phyloP scores from a whole-genome alignment of 2,113 vertebrate genomes.

The Crotophaga sulcirostris region DNA sequence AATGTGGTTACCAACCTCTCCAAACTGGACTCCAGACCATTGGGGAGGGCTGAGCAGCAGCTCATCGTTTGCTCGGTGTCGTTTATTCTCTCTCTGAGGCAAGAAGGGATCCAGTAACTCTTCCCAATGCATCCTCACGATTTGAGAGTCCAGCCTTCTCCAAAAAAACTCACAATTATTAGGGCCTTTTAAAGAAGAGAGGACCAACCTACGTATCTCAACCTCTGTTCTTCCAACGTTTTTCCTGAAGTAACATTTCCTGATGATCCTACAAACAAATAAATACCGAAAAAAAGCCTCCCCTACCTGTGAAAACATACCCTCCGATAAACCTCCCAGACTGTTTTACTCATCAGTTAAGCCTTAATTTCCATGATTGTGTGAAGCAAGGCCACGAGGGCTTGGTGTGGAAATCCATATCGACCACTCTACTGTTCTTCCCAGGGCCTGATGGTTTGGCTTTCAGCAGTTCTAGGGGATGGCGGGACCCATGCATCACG shows the following conservation, averaged over 20 bases:
- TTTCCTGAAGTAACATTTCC: not conserved
- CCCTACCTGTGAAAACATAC: not conserved
- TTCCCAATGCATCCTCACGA: not conserved
- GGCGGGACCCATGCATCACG: fast-evolving
- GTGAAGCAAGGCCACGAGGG: not conserved
- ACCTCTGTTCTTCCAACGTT: not conserved
- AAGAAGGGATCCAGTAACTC: not conserved
- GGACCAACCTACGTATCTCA: not conserved
- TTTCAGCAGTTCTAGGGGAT: not conserved
- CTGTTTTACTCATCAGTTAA: not conserved
- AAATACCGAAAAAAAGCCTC: not conserved
- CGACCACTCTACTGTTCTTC: fast-evolving
- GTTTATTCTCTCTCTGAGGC: not conserved
- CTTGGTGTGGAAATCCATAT: not conserved
- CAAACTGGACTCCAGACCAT: not conserved
- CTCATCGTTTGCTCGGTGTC: not conserved
- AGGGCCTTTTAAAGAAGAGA: not conserved
- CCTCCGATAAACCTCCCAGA: not conserved
- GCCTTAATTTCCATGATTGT: not conserved
- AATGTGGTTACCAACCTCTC: not conserved
- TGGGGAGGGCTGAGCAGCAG: not conserved
- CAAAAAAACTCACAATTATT: not conserved
- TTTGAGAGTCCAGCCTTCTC: not conserved
- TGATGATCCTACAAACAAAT: not conserved
- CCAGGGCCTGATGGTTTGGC: fast-evolving